Conservation (phyloP, 2,113 vertebrate species). For the Cheilinus undulatus region DNA sequence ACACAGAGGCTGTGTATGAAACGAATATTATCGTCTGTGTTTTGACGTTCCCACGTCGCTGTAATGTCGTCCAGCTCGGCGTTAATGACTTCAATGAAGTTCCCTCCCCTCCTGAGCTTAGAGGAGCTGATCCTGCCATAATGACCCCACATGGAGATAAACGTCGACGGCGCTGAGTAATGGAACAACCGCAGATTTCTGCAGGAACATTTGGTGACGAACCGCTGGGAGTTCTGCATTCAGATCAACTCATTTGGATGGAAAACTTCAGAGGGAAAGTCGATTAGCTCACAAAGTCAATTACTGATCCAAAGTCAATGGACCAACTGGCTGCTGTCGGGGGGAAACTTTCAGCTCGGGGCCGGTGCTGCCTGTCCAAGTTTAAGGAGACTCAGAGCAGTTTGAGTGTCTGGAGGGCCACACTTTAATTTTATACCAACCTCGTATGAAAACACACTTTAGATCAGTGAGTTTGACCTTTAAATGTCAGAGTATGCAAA, state of each 20-base stretch:
- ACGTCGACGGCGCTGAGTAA: slow-evolving; percentile 29
- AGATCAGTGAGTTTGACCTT: too few relatives aligned
- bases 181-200: slow-evolving; percentile 48
- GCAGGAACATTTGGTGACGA: slow-evolving; percentile 11
- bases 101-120: not conserved
- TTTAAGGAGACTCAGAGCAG: not conserved
- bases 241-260: slow-evolving; percentile 36
- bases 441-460: too few relatives aligned
- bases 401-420: not conserved
- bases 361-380: not conserved
- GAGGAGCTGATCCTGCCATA: slow-evolving; percentile 22
- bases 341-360: slow-evolving; percentile 15
- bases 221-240: slow-evolving; percentile 30
- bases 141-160: slow-evolving; percentile 38
- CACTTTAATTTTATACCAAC: not conserved
- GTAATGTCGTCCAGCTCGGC: not conserved
- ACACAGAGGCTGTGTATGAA: not conserved
- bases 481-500: too few relatives aligned
- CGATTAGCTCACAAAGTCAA: slow-evolving; percentile 44
- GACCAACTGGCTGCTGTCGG: slow-evolving; percentile 4
- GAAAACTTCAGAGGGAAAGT: slow-evolving; percentile 30
- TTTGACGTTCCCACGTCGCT: slow-evolving; percentile 1
- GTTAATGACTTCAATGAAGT: slow-evolving; percentile 26
- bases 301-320: slow-evolving; percentile 33
- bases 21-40: too few relatives aligned